Base-by-base conservation (phyloP, 1,140 invertebrate genomes). In the Nasonia vitripennis region DNA sequence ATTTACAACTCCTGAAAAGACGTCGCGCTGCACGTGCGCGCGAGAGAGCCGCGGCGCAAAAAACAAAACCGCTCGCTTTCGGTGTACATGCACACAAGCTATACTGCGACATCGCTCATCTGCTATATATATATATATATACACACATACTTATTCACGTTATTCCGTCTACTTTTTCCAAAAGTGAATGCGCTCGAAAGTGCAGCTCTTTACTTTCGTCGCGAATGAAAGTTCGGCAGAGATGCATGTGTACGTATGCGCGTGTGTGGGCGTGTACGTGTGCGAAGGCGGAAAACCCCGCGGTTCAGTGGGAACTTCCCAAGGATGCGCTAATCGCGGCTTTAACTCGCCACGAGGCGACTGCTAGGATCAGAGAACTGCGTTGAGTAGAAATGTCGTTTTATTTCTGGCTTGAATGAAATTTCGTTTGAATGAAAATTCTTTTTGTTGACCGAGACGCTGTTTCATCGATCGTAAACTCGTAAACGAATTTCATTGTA, bases 261-360 rank as follows among this genome's bases (percentile, higher is more conserved):
- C 41, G 55, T 62, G 14, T 62, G 20, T 1, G 55, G 55, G n/a
- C n/a, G 4, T 62, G 17, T n/a, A 17, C 20, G 55, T 20, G 17
- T 62, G 9, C 4, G 67, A 11, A 23, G 48, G 75, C 27, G 75
- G 75, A 78, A 78, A 78, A 55, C 48, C 75, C 75, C 37, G n/a
- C 6, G n/a, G 9, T 27, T 62, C 2, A 41, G n/a, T 48, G 75
- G 75, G 75, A 78, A 78, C 41, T 78, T 78, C 75, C 75, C 75
- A 23, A 78, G n/a, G 45, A 78, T 78, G 45, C 75, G 75, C 73
- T 74, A 74, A 74, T 74, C 73, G 73, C 20, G 55, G 51, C 17
- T 55, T 17, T 55, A 55, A 55, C 51, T 55, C 51, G 51, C 17
- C 1, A n/a, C 55, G 55, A 62, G 14, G 20, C 20, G 41, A 45